Evolutionary conservation across 2,888 invertebrate genomes (phyloP).

Genomic region (Holacanthella duospinosa): DNA sequence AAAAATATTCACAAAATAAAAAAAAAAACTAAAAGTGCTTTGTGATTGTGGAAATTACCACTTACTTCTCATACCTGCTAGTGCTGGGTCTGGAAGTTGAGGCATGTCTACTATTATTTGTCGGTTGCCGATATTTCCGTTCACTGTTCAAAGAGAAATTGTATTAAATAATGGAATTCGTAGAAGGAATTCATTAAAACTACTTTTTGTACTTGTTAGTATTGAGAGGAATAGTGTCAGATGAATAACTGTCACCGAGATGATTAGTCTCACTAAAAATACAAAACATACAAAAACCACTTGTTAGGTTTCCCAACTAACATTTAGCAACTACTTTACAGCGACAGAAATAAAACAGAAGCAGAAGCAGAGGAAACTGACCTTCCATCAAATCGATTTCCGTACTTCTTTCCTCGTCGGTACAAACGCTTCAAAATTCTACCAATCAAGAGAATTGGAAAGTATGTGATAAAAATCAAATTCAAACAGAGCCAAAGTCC

Average conservation of each 20-base stretch:
- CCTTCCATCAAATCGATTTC: constrained; percentile 3
- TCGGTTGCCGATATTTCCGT: background rate
- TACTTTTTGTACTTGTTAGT: background rate
- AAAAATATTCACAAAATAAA: background rate
- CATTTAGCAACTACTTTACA: too few species aligned
- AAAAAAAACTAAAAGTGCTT: background rate
- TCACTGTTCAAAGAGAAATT: too few species aligned
- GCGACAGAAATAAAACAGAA: background rate
- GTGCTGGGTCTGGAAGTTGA: background rate
- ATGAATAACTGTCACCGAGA: constrained; percentile 2
- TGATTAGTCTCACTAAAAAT: background rate
- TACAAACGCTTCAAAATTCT: background rate
- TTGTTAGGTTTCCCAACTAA: background rate
- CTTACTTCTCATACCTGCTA: background rate
- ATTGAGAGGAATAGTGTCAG: background rate
- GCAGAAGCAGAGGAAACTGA: too few species aligned
- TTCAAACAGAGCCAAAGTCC: background rate
- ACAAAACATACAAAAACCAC: background rate
- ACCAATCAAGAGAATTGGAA: background rate
- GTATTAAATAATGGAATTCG: background rate
- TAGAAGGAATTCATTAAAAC: background rate
- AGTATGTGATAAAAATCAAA: background rate
- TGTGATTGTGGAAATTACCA: background rate
- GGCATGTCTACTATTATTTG: background rate
- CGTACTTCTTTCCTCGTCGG: background rate